These are phyloP conservation scores for Menidia beryllina DNA, from an alignment of 2,113 vertebrate genomes.

Conservation along the genomic window DNA sequence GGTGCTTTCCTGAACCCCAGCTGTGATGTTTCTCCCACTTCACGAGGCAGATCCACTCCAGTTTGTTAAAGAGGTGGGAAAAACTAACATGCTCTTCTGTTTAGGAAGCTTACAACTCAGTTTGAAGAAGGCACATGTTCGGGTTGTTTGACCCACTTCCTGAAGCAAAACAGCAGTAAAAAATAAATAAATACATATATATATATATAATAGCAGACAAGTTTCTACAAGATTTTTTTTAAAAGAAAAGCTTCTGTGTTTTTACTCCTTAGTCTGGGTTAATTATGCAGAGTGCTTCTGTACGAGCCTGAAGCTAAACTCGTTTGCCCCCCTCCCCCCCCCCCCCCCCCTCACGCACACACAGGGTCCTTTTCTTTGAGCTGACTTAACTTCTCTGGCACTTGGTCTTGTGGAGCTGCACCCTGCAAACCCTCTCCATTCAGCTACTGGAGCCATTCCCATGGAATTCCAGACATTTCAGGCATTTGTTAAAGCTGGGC, in stretches of 20 bases:
- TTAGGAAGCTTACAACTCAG: not conserved
- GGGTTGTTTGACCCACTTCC: not conserved
- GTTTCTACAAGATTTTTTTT: constrained; percentile 2
- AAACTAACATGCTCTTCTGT: not conserved
- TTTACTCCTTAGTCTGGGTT: constrained; percentile 16
- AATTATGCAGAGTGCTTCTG: constrained; percentile 28
- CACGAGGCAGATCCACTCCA: not conserved
- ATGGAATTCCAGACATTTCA: constrained; percentile 83
- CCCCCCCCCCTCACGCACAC: constrained; percentile 19
- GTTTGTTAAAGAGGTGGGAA: not conserved
- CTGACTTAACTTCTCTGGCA: constrained; percentile 77
- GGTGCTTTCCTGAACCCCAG: constrained; percentile 18
- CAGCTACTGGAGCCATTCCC: constrained; percentile 73
- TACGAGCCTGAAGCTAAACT: constrained; percentile 35
- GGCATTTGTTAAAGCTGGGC: constrained; percentile 78
- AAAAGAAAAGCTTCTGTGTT: constrained; percentile 4
- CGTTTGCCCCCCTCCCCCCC: not conserved
- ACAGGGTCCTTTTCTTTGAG: constrained; percentile 57
- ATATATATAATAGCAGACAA: constrained; percentile 44
- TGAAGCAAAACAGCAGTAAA: not conserved
- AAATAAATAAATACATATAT: no score
- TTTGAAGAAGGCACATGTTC: not conserved
- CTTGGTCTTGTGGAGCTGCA: constrained; percentile 68
- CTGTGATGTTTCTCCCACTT: not conserved
- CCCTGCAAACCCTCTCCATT: constrained; percentile 69